Evolutionary conservation across 2,113 vertebrate genomes (phyloP).

Genomic region (Orientallactaga bullata): DNA sequence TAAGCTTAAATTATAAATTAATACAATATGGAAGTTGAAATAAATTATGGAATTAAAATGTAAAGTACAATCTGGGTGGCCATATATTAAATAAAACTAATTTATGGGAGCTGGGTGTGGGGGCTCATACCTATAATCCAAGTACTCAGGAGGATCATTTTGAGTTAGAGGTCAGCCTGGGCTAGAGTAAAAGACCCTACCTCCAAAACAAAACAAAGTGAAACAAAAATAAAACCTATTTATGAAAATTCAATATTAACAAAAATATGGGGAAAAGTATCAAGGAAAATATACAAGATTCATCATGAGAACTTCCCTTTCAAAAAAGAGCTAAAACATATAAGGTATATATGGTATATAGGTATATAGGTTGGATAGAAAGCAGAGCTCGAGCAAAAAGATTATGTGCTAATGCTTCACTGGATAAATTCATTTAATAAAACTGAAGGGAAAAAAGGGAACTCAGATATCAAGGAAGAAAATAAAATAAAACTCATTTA

Average conservation of each 20-base stretch:
- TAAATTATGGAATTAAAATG: conserved; percentile 4
- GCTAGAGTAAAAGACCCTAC: too few species aligned
- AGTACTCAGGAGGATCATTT: too few species aligned
- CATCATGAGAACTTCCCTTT: not conserved
- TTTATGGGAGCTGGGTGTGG: not conserved
- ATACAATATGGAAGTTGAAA: conserved; percentile 57
- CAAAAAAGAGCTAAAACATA: not conserved
- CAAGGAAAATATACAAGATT: not conserved
- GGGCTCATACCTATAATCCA: too few species aligned
- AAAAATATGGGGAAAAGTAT: not conserved
- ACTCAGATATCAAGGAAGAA: not conserved
- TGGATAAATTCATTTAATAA: not conserved
- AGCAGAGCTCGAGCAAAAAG: not conserved
- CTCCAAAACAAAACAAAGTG: too few species aligned
- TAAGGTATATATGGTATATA: not conserved
- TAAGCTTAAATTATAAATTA: conserved; percentile 59
- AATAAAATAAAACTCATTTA: not conserved
- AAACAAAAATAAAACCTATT: not conserved
- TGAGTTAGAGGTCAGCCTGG: too few species aligned
- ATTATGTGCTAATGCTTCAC: not conserved
- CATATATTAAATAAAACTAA: conserved; percentile 26
- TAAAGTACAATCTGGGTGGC: not conserved
- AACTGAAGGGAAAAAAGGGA: not conserved
- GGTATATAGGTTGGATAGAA: conserved; percentile 11
- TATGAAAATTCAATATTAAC: not conserved